phyloP scores from a whole-genome alignment of 2,888 invertebrate species.

The Drosophila affinis region DNA sequence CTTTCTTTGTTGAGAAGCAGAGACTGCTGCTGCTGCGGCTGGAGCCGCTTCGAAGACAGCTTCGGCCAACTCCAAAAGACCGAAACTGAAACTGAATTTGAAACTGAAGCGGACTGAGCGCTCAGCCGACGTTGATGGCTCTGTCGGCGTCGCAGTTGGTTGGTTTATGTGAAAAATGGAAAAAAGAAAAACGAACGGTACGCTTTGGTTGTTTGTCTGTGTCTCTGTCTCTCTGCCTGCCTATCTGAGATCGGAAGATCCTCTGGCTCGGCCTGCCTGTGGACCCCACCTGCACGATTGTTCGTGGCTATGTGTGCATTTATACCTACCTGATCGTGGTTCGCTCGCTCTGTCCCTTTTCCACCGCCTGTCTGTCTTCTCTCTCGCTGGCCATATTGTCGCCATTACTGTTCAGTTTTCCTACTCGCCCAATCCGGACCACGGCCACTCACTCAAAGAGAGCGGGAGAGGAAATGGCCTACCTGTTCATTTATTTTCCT shows the following conservation, averaged over 20 bases:
- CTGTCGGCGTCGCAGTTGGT: slow-evolving; percentile 38
- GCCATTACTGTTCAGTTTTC: slow-evolving; percentile 28
- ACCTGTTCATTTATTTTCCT: slow-evolving; percentile 1
- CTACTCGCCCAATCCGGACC: slow-evolving; percentile 26
- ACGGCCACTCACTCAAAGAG: slow-evolving; percentile 32
- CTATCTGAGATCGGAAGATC: slow-evolving; percentile 27
- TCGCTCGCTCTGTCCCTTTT: slow-evolving; percentile 1
- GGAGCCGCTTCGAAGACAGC: background rate
- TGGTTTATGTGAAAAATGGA: slow-evolving; percentile 39
- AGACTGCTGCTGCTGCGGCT: slow-evolving; percentile 18
- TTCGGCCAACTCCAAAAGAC: slow-evolving; percentile 39
- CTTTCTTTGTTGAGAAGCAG: slow-evolving; percentile 81
- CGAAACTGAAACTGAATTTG: slow-evolving; percentile 43
- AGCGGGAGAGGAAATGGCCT: background rate
- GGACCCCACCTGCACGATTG: background rate
- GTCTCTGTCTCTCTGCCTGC: slow-evolving; percentile 50
- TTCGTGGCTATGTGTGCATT: background rate
- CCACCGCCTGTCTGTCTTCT: slow-evolving; percentile 1
- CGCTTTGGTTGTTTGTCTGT: slow-evolving; percentile 20
- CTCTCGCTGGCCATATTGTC: slow-evolving; percentile 28
- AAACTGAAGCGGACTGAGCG: slow-evolving; percentile 12
- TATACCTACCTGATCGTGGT: slow-evolving; percentile 45
- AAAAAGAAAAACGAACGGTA: slow-evolving; percentile 60
- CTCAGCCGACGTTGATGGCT: slow-evolving; percentile 12
- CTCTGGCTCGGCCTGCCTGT: slow-evolving; percentile 38